Evolutionary conservation across 2,113 vertebrate genomes (phyloP).

Genomic region (Rhea pennata): DNA sequence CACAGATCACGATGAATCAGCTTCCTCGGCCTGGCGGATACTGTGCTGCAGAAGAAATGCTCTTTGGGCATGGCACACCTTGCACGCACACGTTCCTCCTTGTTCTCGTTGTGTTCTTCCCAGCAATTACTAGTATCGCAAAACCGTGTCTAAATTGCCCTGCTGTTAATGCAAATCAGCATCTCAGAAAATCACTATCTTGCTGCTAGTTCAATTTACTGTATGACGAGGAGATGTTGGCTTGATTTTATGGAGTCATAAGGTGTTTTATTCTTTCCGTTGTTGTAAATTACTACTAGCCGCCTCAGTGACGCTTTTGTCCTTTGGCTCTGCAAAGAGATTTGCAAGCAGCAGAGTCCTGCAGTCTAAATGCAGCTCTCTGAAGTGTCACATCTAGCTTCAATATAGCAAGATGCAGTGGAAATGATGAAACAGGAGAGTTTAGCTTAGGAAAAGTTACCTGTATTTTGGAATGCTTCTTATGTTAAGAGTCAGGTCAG

Average conservation of each 20-base stretch:
- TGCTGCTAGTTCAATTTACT: not conserved
- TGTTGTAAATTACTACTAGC: not conserved
- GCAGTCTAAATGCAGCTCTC: not conserved
- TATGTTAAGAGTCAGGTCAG: too few species aligned
- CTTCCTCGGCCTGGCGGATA: not conserved
- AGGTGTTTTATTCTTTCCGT: not conserved
- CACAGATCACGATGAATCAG: constrained; percentile 21
- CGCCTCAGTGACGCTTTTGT: not conserved
- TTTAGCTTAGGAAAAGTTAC: not conserved
- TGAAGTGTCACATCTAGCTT: not conserved
- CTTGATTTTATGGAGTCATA: not conserved
- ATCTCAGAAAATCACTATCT: not conserved
- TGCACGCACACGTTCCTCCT: not conserved
- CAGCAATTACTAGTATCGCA: not conserved
- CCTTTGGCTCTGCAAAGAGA: not conserved
- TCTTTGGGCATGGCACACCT: not conserved
- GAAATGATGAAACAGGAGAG: not conserved
- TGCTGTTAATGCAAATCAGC: not conserved
- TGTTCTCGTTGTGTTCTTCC: not conserved
- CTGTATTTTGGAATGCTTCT: not conserved
- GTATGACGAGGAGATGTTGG: not conserved
- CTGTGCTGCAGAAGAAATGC: not conserved
- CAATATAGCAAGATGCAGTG: not conserved
- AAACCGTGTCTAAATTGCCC: not conserved
- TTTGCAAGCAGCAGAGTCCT: not conserved